phyloP scores from a whole-genome alignment of 2,797 vertebrate genomes.

The Synaphobranchus kaupii region DNA sequence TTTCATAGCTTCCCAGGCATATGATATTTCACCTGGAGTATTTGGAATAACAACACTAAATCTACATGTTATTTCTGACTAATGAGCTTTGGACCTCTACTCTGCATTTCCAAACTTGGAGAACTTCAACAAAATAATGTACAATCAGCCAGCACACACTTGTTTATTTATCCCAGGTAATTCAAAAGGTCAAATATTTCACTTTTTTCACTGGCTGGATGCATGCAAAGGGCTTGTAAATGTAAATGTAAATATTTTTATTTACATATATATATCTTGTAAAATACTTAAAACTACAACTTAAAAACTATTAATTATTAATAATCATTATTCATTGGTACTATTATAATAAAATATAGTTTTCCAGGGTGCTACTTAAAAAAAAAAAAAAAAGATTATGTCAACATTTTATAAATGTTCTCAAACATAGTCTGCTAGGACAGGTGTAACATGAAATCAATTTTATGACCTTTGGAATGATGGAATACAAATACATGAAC shows the following conservation, averaged over 20 bases:
- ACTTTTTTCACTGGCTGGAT: neutral
- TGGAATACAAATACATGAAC: neutral
- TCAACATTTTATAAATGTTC: neutral
- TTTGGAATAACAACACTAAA: neutral
- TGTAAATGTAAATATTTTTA: too few species aligned
- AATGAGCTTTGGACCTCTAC: neutral
- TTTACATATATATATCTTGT: too few species aligned
- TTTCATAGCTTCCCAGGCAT: neutral
- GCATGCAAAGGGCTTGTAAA: too few species aligned
- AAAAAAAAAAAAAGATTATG: too few species aligned
- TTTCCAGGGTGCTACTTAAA: neutral
- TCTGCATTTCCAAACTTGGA: neutral
- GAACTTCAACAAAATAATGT: neutral
- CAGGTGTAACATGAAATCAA: neutral
- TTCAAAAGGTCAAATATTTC: conserved; percentile 9
- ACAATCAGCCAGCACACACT: neutral
- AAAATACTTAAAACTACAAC: neutral
- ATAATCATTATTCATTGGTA: neutral
- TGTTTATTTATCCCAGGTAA: neutral
- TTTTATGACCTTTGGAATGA: neutral
- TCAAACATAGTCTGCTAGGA: neutral
- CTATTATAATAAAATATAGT: neutral
- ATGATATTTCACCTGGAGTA: neutral
- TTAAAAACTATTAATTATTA: too few species aligned
- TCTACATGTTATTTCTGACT: neutral